Percentiles rank a stretch among this genome's conserved stretches.
phyloP scores from a whole-genome alignment of 2,113 vertebrate genomes.

The Campylorhamphus procurvoides region DNA sequence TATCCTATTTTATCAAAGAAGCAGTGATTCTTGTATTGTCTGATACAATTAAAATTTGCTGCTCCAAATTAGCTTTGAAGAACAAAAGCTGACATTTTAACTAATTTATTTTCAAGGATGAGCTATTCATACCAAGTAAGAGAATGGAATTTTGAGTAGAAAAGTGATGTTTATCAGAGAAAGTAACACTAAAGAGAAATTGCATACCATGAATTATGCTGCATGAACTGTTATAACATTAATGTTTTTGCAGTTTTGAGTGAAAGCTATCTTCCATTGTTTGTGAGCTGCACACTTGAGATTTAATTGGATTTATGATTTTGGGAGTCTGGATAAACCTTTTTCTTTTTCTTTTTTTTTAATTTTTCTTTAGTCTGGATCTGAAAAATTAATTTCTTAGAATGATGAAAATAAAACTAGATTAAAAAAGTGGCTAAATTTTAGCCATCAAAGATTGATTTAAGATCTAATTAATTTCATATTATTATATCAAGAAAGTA shows the following conservation, averaged over 20 bases:
- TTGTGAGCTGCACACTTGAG: not conserved
- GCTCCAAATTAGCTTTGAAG: not conserved
- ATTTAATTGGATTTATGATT: not conserved
- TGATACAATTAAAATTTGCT: not conserved
- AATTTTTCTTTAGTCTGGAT: not conserved
- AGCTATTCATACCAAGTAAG: not conserved
- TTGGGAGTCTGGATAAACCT: not conserved
- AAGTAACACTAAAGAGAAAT: not conserved
- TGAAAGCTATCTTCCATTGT: not conserved
- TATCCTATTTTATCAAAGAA: not conserved
- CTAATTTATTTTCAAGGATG: not conserved
- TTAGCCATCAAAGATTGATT: not conserved
- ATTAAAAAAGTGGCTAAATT: not conserved
- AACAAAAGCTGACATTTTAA: not conserved
- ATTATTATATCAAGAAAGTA: not conserved
- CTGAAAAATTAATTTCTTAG: not conserved
- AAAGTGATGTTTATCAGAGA: not conserved
- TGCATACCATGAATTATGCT: not conserved
- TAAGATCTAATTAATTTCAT: not conserved
- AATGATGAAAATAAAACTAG: not conserved
- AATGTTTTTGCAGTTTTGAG: not conserved
- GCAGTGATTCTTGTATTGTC: not conserved
- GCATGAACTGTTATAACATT: not conserved
- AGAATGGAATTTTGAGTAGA: not conserved
- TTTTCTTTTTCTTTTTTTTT: rapidly evolving